Percentiles rank a stretch among this genome's conserved stretches.
Evolutionary conservation across 2,797 vertebrate species (phyloP).

Genomic region (Falco rusticolus): DNA sequence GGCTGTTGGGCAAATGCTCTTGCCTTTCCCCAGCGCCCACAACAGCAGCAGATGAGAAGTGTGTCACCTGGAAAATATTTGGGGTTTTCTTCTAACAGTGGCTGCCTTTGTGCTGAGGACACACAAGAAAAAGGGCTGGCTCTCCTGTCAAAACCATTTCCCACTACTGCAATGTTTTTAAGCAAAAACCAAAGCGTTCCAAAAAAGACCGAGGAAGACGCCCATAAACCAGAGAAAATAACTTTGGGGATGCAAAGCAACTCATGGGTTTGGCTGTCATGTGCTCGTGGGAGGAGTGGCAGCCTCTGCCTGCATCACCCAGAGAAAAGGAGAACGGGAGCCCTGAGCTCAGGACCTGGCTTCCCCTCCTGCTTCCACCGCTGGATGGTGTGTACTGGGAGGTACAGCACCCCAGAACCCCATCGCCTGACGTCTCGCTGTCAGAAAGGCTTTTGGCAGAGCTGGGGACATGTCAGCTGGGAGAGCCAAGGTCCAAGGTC

Average conservation of each 20-base stretch:
- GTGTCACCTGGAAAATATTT: neutral
- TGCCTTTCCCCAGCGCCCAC: neutral
- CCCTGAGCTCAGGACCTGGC: neutral
- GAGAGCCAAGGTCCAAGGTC: neutral
- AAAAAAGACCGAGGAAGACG: neutral
- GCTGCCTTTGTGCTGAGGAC: neutral
- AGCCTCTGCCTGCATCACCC: neutral
- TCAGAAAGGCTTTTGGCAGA: neutral
- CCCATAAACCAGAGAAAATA: neutral
- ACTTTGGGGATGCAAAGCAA: neutral
- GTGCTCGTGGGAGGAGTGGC: neutral
- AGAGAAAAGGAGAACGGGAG: neutral
- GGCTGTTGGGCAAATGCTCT: neutral
- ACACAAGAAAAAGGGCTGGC: neutral
- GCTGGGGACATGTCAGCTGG: neutral
- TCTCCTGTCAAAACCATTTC: neutral
- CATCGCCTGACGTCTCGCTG: accelerated
- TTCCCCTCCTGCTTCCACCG: neutral
- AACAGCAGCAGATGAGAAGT: neutral
- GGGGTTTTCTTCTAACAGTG: neutral
- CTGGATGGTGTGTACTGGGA: neutral
- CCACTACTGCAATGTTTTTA: neutral
- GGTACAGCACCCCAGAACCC: neutral
- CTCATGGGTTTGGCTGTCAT: neutral
- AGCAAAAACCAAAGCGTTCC: neutral